These are phyloP conservation scores for Drosophila willistoni DNA, from an alignment of 1,140 invertebrate genomes.

Conservation along the genomic window DNA sequence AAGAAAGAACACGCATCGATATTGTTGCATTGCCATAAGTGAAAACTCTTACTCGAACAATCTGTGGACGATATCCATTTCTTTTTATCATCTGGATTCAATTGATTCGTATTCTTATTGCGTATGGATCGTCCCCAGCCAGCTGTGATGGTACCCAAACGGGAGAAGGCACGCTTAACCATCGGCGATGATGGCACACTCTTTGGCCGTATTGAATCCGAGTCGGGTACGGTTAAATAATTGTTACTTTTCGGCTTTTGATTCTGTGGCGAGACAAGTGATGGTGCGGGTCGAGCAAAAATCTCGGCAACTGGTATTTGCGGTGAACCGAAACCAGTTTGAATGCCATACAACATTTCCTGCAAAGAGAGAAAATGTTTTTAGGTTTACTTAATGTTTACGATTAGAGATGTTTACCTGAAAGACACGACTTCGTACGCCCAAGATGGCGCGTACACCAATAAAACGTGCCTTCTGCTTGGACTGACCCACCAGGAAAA, in stretches of 20 bases:
- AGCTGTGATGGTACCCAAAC: slow-evolving; percentile 93
- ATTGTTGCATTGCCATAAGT: slow-evolving; percentile 77
- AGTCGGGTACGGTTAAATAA: slow-evolving; percentile 92
- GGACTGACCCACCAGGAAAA: slow-evolving; percentile 93
- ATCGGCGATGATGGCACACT: slow-evolving; percentile 97
- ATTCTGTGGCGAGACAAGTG: slow-evolving; percentile 90
- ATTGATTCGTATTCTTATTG: slow-evolving; percentile 88
- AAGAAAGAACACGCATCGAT: slow-evolving; percentile 80
- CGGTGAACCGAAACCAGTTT: slow-evolving; percentile 95
- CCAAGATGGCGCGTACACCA: slow-evolving; percentile 94
- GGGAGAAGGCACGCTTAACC: slow-evolving; percentile 95
- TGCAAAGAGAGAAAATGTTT: slow-evolving; percentile 83
- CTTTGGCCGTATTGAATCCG: slow-evolving; percentile 89
- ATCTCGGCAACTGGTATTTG: slow-evolving; percentile 95
- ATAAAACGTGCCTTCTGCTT: slow-evolving; percentile 95
- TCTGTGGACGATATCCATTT: slow-evolving; percentile 96
- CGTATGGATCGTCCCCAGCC: slow-evolving; percentile 94
- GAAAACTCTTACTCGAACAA: slow-evolving; percentile 90
- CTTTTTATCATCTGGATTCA: slow-evolving; percentile 93
- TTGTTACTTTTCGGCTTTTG: slow-evolving; percentile 94
- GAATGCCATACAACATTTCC: slow-evolving; percentile 97
- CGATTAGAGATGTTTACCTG: slow-evolving; percentile 52
- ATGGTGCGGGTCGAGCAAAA: slow-evolving; percentile 92
- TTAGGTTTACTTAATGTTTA: no score
- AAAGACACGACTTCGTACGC: slow-evolving; percentile 87